A percentile compares a stretch with the other conserved stretches of the same genome.
phyloP scores from a whole-genome alignment of 2,113 vertebrate species.

The Scomber japonicus region DNA sequence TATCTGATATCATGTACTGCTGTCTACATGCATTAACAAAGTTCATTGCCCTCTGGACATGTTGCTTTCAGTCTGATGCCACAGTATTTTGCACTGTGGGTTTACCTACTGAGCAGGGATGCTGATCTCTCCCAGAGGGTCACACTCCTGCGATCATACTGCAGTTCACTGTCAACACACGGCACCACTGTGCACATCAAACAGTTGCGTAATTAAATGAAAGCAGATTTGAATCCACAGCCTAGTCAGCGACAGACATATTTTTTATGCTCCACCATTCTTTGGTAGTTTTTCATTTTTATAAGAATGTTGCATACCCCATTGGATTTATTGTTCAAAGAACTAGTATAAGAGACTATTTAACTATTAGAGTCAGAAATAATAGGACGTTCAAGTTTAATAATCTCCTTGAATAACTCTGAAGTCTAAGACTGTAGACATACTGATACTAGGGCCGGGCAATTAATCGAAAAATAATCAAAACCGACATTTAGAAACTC shows the following conservation, averaged over 20 bases:
- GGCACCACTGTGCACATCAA: neutral
- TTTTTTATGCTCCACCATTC: neutral
- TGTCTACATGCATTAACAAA: slow-evolving; percentile 1
- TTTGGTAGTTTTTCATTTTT: neutral
- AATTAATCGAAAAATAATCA: too few species aligned
- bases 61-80: slow-evolving; percentile 31
- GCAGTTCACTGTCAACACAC: slow-evolving; percentile 15
- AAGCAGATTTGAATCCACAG: neutral
- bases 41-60: slow-evolving; percentile 16
- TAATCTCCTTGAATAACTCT: too few species aligned
- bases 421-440: too few species aligned
- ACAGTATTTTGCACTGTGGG: neutral
- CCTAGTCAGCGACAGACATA: neutral
- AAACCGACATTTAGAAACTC: too few species aligned
- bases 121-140: slow-evolving; percentile 39
- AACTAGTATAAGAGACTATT: too few species aligned
- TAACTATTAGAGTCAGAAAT: neutral
- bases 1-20: slow-evolving; percentile 22
- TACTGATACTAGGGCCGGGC: too few species aligned
- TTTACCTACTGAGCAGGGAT: slow-evolving; percentile 33
- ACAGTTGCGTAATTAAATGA: neutral
- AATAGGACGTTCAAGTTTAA: neutral
- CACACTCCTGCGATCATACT: slow-evolving; percentile 13
- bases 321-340: too few species aligned
- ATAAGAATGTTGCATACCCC: too few species aligned